Conservation (phyloP, 1,140 invertebrate species). For the Zaprionus tsacasi region DNA sequence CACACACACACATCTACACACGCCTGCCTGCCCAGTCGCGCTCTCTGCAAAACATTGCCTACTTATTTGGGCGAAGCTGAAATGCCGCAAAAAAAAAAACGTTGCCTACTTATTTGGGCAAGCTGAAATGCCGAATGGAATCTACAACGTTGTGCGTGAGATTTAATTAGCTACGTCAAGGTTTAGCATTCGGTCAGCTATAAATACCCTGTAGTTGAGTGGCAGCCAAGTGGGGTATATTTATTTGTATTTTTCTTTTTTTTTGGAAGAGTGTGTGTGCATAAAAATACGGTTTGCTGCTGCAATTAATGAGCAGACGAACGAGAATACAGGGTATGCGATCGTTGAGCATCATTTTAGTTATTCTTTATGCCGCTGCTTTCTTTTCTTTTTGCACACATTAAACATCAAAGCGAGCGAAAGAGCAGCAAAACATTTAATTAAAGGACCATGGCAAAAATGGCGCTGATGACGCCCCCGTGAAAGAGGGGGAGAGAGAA, state of each 20-base stretch:
- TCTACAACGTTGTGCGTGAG: slow-evolving; percentile 20
- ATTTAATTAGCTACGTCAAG: slow-evolving; percentile 41
- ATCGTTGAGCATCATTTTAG: background rate
- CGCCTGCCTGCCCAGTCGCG: slow-evolving; percentile 3
- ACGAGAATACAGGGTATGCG: slow-evolving; percentile 1
- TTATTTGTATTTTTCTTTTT: too few relatives aligned
- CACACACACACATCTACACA: background rate
- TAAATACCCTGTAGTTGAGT: background rate
- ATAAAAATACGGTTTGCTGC: too few relatives aligned
- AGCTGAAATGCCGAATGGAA: background rate
- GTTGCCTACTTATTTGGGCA: slow-evolving; percentile 13
- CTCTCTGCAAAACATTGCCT: background rate
- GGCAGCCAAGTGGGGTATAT: background rate
- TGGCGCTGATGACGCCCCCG: slow-evolving; percentile 17
- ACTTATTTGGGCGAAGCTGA: background rate
- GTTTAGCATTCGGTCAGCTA: slow-evolving; percentile 20
- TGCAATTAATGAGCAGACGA: too few relatives aligned
- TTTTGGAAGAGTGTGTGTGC: too few relatives aligned
- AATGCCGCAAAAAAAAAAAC: too few relatives aligned
- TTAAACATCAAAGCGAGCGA: slow-evolving; percentile 45
- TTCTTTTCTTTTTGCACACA: slow-evolving; percentile 10
- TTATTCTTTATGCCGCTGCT: background rate
- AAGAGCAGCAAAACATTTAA: slow-evolving; percentile 50
- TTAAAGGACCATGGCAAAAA: slow-evolving; percentile 35
- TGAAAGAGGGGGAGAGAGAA: background rate